These are phyloP conservation scores for Kryptopterus vitreolus DNA, from an alignment of 2,797 vertebrate species.

Conservation along the genomic window DNA sequence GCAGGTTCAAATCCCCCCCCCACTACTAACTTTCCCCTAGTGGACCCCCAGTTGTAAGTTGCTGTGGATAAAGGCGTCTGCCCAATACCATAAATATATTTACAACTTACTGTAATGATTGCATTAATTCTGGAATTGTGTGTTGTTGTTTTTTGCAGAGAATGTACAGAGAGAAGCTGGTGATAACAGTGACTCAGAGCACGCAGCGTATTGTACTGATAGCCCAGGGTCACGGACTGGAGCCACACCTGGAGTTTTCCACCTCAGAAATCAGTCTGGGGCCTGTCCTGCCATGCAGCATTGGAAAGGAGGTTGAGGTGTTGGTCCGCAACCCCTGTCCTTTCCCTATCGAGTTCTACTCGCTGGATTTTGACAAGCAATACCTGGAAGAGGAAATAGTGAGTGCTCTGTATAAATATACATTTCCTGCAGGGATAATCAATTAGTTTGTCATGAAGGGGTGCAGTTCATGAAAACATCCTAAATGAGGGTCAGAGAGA, in stretches of 20 bases:
- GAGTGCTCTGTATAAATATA: constrained; percentile 25
- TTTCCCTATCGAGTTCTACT: constrained; percentile 91
- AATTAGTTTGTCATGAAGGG: too few relatives aligned
- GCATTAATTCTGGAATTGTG: not conserved
- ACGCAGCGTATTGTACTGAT: constrained; percentile 68
- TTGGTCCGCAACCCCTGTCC: constrained; percentile 81
- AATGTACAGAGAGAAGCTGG: constrained; percentile 73
- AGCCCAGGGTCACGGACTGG: constrained; percentile 76
- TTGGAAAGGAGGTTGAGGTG: constrained; percentile 70
- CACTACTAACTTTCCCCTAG: too few relatives aligned
- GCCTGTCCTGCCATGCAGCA: constrained; percentile 72
- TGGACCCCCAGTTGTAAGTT: too few relatives aligned
- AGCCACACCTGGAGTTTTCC: constrained; percentile 80
- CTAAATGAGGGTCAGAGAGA: too few relatives aligned
- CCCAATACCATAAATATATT: too few relatives aligned
- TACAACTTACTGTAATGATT: too few relatives aligned
- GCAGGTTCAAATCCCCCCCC: too few relatives aligned
- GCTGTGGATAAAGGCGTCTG: too few relatives aligned
- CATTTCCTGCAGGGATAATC: too few relatives aligned
- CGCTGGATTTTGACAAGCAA: constrained; percentile 83
- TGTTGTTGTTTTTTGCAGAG: constrained; percentile 66
- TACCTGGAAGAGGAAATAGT: constrained; percentile 88
- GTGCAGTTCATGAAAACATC: too few relatives aligned
- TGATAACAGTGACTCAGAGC: constrained; percentile 75
- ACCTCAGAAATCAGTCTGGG: constrained; percentile 73